Conservation (phyloP, 1,140 invertebrate species). For the Chironomus striatipennis region DNA sequence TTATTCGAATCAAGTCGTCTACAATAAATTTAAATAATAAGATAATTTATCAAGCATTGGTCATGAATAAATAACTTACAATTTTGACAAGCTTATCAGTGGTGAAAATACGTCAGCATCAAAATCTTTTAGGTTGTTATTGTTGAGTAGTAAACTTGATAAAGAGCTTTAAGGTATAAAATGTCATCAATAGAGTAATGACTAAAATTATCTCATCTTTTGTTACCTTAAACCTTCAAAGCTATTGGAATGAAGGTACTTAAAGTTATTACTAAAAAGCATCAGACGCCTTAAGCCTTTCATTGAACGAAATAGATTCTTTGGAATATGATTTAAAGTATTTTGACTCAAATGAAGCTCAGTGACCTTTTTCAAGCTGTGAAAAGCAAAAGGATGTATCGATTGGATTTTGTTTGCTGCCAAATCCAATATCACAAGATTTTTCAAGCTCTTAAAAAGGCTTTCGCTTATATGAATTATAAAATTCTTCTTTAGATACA, state of each 20-base stretch:
- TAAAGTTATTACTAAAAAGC: conserved; percentile 51
- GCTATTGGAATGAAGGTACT: conserved; percentile 42
- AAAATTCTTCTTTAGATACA: conserved; percentile 53
- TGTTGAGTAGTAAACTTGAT: conserved; percentile 51
- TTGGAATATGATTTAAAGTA: conserved; percentile 43
- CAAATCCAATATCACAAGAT: conserved; percentile 47
- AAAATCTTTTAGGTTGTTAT: conserved; percentile 47
- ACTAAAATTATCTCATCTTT: not conserved
- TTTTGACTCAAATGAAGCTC: conserved; percentile 53
- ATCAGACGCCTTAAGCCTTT: conserved; percentile 47
- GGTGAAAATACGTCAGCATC: conserved; percentile 45
- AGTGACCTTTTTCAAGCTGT: conserved; percentile 42
- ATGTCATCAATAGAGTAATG: not conserved
- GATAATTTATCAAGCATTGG: not conserved
- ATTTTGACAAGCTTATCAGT: conserved; percentile 41
- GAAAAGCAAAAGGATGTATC: conserved; percentile 43
- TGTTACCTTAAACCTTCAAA: conserved; percentile 44
- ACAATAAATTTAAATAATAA: conserved; percentile 31
- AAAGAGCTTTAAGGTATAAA: conserved; percentile 32
- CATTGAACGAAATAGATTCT: conserved; percentile 42
- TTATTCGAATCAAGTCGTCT: conserved; percentile 75
- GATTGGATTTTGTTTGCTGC: conserved; percentile 47
- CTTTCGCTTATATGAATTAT: conserved; percentile 48
- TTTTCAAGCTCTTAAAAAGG: conserved; percentile 45
- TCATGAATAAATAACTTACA: conserved; percentile 37